phyloP scores from a whole-genome alignment of 1,140 invertebrate genomes.

The Pygmarrhopalites habei region DNA sequence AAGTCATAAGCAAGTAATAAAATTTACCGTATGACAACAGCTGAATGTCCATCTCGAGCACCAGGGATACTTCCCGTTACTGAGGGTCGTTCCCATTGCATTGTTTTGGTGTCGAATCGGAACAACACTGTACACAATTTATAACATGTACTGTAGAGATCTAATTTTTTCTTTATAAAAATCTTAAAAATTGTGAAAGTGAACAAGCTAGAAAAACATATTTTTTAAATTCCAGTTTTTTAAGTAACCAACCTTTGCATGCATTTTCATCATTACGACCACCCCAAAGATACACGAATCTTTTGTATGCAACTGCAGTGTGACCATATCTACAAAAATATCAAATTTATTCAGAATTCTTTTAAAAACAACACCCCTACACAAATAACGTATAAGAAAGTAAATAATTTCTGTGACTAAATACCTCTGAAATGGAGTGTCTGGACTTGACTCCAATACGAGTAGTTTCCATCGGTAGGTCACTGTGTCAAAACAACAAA shows the following conservation, averaged over 20 bases:
- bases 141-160: too few species aligned
- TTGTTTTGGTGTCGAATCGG: slow-evolving; percentile 53
- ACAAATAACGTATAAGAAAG: too few species aligned
- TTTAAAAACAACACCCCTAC: too few species aligned
- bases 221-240: too few species aligned
- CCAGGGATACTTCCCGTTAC: slow-evolving; percentile 62
- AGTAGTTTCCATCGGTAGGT: slow-evolving; percentile 48
- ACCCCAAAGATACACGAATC: slow-evolving; percentile 80
- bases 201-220: too few species aligned
- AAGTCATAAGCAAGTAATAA: too few species aligned
- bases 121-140: too few species aligned
- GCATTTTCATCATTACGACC: slow-evolving; percentile 72
- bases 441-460: slow-evolving; percentile 37
- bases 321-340: slow-evolving; percentile 92
- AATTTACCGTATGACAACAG: slow-evolving; percentile 73
- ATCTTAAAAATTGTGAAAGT: too few species aligned
- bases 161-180: too few species aligned
- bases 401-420: too few species aligned
- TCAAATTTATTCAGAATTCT: too few species aligned
- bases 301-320: slow-evolving; percentile 67
- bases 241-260: too few species aligned
- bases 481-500: slow-evolving; percentile 41
- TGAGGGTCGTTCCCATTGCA: slow-evolving; percentile 59
- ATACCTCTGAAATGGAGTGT: slow-evolving; percentile 51
- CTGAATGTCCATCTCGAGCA: slow-evolving; percentile 81